Evolutionary conservation across 2,113 vertebrate species (phyloP), one percentile per base, ranked within the genome.

Genomic region (Lycaon pictus): DNA sequence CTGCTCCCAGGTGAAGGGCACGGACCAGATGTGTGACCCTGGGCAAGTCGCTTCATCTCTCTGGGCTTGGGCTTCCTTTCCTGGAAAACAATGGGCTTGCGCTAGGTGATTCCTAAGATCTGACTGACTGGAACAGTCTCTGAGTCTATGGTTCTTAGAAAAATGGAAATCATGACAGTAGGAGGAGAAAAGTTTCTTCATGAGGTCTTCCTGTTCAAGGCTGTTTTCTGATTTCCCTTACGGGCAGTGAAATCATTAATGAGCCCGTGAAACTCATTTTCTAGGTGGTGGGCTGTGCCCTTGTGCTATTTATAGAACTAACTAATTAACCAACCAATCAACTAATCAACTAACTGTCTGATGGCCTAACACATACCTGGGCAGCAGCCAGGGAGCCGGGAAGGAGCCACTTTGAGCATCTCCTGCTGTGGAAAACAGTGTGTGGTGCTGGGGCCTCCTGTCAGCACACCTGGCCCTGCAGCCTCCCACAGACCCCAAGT

Each of bases 41-140:
- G 55, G 67, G 32, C 4, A 22, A 71, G 32, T 85, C 27, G 20
- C 43, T 71, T 83, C 32, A 13, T 55, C 67, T 87, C 25, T 23
- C 56, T 23, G 56, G 55, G 12, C 37, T 67, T 48, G 25, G 67
- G 53, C 58, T 93, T 95, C 89, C 90, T 84, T 96, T 97, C 79
- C 79, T 84, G 79, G 72, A 95, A 86, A 93, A 69, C 0, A 43
- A 81, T 3, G 11, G 10, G 17, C n/a, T 23, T 35, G 6, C 2
- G 2, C 1, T 53, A 69, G 82, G 29, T 23, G 92, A 63, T 76
- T 90, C 53, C 83, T 77, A 32, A 92, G 67, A 16, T 71, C 77
- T 80, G 79, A 81, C 62, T 69, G 72, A 95, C 35, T 71, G 27
- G 56, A 72, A 15, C 9, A 13, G 48, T 92, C 43, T 83, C 58